phyloP scores from a whole-genome alignment of 2,888 invertebrate species.

The Chaetogeoica ovagalla region DNA sequence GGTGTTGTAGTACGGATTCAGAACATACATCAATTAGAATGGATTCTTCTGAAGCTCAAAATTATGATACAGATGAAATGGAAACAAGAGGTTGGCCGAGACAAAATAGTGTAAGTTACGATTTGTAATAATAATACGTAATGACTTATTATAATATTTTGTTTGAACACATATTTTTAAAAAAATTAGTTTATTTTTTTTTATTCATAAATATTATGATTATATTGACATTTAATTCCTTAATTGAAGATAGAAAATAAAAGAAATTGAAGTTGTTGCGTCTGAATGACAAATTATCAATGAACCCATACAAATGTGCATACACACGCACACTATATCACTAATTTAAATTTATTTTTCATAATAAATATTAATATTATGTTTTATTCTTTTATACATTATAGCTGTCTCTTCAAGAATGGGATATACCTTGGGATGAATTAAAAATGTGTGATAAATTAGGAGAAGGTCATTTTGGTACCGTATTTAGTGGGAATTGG shows the following conservation, averaged over 20 bases:
- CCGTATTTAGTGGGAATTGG: constrained; percentile 93
- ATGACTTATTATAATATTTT: constrained; percentile 13
- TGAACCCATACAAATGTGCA: no score
- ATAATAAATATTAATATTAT: no score
- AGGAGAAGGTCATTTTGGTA: constrained; percentile 91
- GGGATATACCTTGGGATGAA: constrained; percentile 98
- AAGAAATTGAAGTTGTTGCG: no score
- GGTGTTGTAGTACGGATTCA: constrained; percentile 78
- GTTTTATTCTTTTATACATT: constrained; percentile 50
- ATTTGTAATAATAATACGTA: background rate
- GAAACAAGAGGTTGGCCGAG: constrained; percentile 68
- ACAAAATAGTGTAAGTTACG: constrained; percentile 74
- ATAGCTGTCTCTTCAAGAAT: constrained; percentile 86
- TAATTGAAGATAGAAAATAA: no score
- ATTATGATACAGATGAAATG: constrained; percentile 67
- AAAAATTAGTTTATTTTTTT: background rate
- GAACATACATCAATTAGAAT: constrained; percentile 78
- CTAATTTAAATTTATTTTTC: no score
- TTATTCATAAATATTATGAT: no score
- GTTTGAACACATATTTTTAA: constrained; percentile 10
- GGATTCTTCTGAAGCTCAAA: constrained; percentile 81
- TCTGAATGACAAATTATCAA: no score
- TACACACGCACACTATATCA: no score
- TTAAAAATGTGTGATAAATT: constrained; percentile 83
- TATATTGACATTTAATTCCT: no score